Evolutionary conservation across 2,797 vertebrate species (phyloP), one percentile per base, ranked within the genome.

Genomic region (Sciurus carolinensis): DNA sequence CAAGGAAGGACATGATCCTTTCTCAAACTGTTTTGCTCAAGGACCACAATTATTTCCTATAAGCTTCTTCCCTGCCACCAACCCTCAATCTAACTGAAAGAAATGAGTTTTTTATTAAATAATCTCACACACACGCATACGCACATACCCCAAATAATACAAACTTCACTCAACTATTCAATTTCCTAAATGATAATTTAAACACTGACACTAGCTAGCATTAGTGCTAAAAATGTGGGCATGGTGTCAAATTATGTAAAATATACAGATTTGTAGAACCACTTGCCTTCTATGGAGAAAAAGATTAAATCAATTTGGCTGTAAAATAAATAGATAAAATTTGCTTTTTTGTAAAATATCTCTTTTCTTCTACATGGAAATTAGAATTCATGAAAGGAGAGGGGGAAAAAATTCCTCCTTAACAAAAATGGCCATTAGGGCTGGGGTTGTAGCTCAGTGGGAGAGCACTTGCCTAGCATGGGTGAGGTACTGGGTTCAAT

Each of bases 181-280:
- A 91, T 87, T 89, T 95, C 87, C 83, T 95, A 94, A 85, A 76
- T 67, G 52, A 94, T 92, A 94, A 94, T 76, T 64, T 86, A 84
- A 73, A 90, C 86, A 92, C 0, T 87, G n/a, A 90, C 14, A 86
- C 54, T 59, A 71, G 47, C 66, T 59, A 93, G 90, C 33, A 12
- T 72, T 72, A 64, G 3, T 92, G 67, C 42, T 94, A 94, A 96
- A 94, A 92, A 92, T 42, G 69, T 79, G 39, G 81, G 44, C 83
- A 83, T 28, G 9, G 54, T 96, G 42, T 83, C 90, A 82, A 90
- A 84, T 83, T 90, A 69, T 80, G n/a, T 80, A 87, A 95, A 93
- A 84, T 50, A 72, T 30, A 81, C 28, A 89, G 54, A 94, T 87
- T 30, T 90, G 1, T 83, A 92, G 66, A 96, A 86, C 11, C 22